These are phyloP conservation scores for Ptychodera flava DNA, from an alignment of 35 echinoderm and acorn worm genomes.

Conservation along the genomic window DNA sequence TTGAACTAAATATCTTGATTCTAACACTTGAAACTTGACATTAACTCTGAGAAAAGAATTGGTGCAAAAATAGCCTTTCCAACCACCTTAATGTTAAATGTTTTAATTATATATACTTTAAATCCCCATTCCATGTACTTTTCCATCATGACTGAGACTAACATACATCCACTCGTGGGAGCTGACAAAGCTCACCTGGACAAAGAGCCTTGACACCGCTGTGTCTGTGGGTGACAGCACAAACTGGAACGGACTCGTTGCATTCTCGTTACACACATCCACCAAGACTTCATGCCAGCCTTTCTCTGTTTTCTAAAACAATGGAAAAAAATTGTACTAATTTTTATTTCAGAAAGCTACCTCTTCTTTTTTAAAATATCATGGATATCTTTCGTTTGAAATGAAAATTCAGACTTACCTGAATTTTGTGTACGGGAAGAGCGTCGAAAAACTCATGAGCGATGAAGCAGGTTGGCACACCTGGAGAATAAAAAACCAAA, in stretches of 20 bases:
- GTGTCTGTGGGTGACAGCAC: conserved; percentile 67
- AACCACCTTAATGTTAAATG: too few relatives aligned
- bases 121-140: too few relatives aligned
- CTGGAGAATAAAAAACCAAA: conserved; percentile 39
- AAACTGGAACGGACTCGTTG: conserved; percentile 59
- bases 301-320: conserved; percentile 56
- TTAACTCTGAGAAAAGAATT: too few relatives aligned
- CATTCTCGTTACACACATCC: conserved; percentile 51
- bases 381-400: background rate
- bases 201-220: conserved; percentile 47
- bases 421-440: conserved; percentile 88
- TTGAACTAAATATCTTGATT: too few relatives aligned
- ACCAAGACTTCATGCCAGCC: conserved; percentile 89
- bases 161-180: too few relatives aligned
- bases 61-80: too few relatives aligned
- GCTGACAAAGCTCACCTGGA: conserved; percentile 57
- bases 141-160: too few relatives aligned
- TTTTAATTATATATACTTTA: too few relatives aligned
- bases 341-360: too few relatives aligned
- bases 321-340: conserved; percentile 8
- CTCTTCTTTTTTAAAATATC: background rate
- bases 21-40: too few relatives aligned
- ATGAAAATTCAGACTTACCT: conserved; percentile 42
- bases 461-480: conserved; percentile 66
- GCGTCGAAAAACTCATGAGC: conserved; percentile 99